phyloP scores from a whole-genome alignment of 1,140 invertebrate genomes.

The Pissodes strobi region DNA sequence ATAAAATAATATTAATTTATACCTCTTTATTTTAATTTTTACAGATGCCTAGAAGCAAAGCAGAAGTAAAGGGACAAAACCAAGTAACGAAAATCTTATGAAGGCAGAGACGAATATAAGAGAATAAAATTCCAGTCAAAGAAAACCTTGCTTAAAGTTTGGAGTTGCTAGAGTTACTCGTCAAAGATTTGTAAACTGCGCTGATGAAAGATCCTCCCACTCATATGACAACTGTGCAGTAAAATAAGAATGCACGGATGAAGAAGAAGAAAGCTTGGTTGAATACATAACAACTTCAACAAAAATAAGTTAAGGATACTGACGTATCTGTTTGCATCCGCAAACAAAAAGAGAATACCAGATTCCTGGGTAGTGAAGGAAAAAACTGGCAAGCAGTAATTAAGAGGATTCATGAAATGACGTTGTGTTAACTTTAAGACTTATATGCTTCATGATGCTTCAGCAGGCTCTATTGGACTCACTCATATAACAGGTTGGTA shows the following conservation, averaged over 20 bases:
- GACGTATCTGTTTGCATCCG: neutral
- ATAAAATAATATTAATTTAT: too few species aligned
- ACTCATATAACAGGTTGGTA: neutral
- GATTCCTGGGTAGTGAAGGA: neutral
- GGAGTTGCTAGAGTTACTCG: too few species aligned
- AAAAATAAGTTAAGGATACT: slow-evolving; percentile 5
- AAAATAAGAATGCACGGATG: neutral
- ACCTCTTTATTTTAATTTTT: too few species aligned
- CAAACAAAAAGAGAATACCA: neutral
- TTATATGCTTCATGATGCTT: neutral
- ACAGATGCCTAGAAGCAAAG: too few species aligned
- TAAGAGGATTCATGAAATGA: neutral
- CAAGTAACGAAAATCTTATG: too few species aligned
- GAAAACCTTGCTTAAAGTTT: neutral
- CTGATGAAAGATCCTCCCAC: neutral
- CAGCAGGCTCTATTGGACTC: neutral
- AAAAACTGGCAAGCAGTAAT: neutral
- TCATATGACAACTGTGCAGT: too few species aligned
- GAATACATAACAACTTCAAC: neutral
- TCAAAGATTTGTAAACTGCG: too few species aligned
- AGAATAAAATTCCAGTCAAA: neutral
- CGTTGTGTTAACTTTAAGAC: neutral
- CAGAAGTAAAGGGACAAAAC: too few species aligned
- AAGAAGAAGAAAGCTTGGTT: neutral
- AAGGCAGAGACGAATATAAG: neutral